Conservation (phyloP, 2,797 vertebrate genomes). For the Syngnathus acus region DNA sequence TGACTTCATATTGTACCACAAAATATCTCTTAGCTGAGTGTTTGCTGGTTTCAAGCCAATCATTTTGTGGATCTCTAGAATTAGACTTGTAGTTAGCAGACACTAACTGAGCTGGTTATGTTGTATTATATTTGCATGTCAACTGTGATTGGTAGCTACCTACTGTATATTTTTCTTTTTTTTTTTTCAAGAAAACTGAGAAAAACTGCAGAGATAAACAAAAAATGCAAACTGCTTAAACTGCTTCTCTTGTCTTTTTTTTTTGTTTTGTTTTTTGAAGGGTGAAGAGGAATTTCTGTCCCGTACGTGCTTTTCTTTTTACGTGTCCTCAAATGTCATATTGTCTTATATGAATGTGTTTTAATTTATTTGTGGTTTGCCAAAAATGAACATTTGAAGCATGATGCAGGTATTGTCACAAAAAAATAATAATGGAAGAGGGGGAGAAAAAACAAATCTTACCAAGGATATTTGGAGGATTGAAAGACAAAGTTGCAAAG, state of each 20-base stretch:
- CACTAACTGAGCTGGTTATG: constrained; percentile 76
- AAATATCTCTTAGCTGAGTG: constrained; percentile 71
- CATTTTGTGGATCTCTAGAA: constrained; percentile 73
- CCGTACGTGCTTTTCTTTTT: constrained; percentile 55
- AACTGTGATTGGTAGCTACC: constrained; percentile 78
- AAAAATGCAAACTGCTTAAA: constrained; percentile 57
- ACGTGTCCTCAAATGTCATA: constrained; percentile 61
- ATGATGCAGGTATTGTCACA: constrained; percentile 69
- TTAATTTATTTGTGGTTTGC: constrained; percentile 80
- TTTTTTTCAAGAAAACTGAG: constrained; percentile 59
- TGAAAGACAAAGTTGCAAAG: constrained; percentile 5
- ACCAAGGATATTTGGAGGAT: constrained; percentile 31
- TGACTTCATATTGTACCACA: constrained; percentile 55
- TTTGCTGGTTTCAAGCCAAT: constrained; percentile 72
- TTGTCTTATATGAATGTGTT: constrained; percentile 75
- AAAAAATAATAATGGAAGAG: constrained; percentile 44
- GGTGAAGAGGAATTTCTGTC: constrained; percentile 31
- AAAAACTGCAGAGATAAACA: constrained; percentile 42
- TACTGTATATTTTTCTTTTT: constrained; percentile 61
- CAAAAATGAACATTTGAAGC: constrained; percentile 74
- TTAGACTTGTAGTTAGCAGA: constrained; percentile 79
- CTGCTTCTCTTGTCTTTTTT: constrained; percentile 52
- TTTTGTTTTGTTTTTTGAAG: constrained; percentile 20
- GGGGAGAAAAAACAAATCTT: constrained; percentile 43
- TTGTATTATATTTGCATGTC: constrained; percentile 84